Conservation (phyloP, 1,140 invertebrate species). For the Lepidotrigona ventralis region DNA sequence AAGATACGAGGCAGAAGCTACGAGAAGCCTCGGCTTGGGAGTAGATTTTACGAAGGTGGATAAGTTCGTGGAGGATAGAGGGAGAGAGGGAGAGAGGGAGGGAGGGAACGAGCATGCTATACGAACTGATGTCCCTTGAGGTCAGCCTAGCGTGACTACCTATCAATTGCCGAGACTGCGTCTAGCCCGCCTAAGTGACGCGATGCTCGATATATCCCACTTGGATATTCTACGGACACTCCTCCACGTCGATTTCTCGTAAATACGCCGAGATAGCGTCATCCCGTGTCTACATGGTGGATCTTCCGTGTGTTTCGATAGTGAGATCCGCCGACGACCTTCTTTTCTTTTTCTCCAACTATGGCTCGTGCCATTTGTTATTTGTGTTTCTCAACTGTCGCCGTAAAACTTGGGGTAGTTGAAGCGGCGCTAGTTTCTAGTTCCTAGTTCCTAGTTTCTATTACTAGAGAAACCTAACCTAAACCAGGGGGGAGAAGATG, state of each 20-base stretch:
- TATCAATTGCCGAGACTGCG: slow-evolving; percentile 68
- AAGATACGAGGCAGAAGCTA: slow-evolving; percentile 65
- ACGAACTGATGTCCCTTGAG: slow-evolving; percentile 68
- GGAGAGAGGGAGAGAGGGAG: too few relatives aligned
- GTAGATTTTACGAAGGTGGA: slow-evolving; percentile 61
- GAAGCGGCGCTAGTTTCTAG: neutral
- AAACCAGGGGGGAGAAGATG: too few relatives aligned
- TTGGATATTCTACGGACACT: slow-evolving; percentile 61
- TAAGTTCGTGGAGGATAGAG: slow-evolving; percentile 8
- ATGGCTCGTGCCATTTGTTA: neutral
- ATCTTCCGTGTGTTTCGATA: too few relatives aligned
- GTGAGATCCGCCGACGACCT: neutral
- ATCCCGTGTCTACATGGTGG: slow-evolving; percentile 24
- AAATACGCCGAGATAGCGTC: slow-evolving; percentile 48
- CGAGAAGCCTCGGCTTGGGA: slow-evolving; percentile 52
- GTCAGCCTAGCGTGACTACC: slow-evolving; percentile 70
- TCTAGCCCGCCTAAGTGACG: slow-evolving; percentile 61
- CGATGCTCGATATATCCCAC: slow-evolving; percentile 54
- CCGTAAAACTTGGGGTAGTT: neutral
- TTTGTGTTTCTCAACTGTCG: slow-evolving; percentile 9
- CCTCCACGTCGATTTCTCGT: slow-evolving; percentile 55
- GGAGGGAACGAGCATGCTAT: slow-evolving; percentile 31
- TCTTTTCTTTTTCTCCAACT: neutral
- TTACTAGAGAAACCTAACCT: too few relatives aligned
- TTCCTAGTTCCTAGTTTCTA: too few relatives aligned